Percentiles rank a stretch among this genome's conserved stretches.
These are phyloP conservation scores for Lithophane socia DNA, from an alignment of 2,888 invertebrate genomes.

Conservation along the genomic window DNA sequence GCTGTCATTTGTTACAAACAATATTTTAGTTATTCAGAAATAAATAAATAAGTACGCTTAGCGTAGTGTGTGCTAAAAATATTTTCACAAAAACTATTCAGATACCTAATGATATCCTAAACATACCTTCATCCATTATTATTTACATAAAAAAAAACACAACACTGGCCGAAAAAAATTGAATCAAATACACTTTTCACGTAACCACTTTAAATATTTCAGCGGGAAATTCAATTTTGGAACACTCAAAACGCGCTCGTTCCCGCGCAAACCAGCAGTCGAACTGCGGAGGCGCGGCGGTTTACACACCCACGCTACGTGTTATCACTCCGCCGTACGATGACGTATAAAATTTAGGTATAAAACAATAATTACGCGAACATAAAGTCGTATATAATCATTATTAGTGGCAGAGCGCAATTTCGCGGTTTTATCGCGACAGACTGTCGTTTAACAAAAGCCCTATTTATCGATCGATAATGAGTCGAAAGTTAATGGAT, in stretches of 20 bases:
- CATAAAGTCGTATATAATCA: slow-evolving; percentile 61
- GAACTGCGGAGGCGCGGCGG: slow-evolving; percentile 81
- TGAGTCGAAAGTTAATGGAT: slow-evolving; percentile 23
- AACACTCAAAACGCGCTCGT: slow-evolving; percentile 68
- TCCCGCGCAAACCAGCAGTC: slow-evolving; percentile 67
- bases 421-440: slow-evolving; percentile 60
- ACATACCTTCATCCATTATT: slow-evolving; percentile 74
- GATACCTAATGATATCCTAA: slow-evolving; percentile 25
- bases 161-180: slow-evolving; percentile 43
- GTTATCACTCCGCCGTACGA: slow-evolving; percentile 70
- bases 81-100: background rate
- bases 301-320: slow-evolving; percentile 71
- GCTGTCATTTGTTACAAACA: background rate
- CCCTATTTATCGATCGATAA: slow-evolving; percentile 47
- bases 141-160: slow-evolving; percentile 35
- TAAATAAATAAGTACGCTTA: background rate
- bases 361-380: slow-evolving; percentile 60
- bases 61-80: background rate
- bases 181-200: slow-evolving; percentile 60
- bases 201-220: slow-evolving; percentile 54
- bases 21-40: slow-evolving; percentile 12
- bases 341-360: slow-evolving; percentile 68
- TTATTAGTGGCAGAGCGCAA: slow-evolving; percentile 56
- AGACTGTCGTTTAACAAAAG: slow-evolving; percentile 38
- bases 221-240: slow-evolving; percentile 66